Percentiles rank a stretch among this genome's conserved stretches.
Evolutionary conservation across 1,140 invertebrate species (phyloP).

Genomic region (Camponotus pennsylvanicus): DNA sequence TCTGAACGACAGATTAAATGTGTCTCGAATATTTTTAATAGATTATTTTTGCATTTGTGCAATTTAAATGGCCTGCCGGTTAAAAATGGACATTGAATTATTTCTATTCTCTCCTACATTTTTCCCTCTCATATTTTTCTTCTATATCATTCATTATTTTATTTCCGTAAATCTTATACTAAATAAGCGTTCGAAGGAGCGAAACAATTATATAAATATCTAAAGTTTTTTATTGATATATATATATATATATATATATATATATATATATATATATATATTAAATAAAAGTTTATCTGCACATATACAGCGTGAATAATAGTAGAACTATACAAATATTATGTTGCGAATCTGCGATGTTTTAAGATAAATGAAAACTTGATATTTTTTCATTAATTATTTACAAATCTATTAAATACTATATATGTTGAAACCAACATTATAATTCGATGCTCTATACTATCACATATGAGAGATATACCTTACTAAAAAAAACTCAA

Average conservation of each 20-base stretch:
- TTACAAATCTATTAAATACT: slow-evolving; percentile 22
- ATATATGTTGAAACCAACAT: background rate
- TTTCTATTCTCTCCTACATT: slow-evolving; percentile 20
- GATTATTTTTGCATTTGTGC: slow-evolving; percentile 13
- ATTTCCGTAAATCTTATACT: background rate
- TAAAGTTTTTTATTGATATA: slow-evolving; percentile 53
- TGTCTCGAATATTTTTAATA: slow-evolving; percentile 29
- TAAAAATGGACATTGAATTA: slow-evolving; percentile 62
- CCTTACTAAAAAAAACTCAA: slow-evolving; percentile 18
- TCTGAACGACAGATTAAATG: background rate
- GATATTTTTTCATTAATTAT: slow-evolving; percentile 23
- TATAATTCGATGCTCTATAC: slow-evolving; percentile 5
- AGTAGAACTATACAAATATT: slow-evolving; percentile 31
- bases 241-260: too few species aligned
- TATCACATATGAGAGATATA: background rate
- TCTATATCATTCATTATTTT: background rate
- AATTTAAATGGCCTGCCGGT: slow-evolving; percentile 38
- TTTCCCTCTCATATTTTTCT: background rate
- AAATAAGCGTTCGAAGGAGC: slow-evolving; percentile 17
- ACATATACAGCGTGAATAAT: slow-evolving; percentile 35
- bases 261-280: slow-evolving; percentile 23
- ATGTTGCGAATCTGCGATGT: background rate
- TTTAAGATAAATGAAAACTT: slow-evolving; percentile 10
- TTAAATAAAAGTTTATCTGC: slow-evolving; percentile 60
- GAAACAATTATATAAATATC: slow-evolving; percentile 60